Evolutionary conservation across 2,888 invertebrate species (phyloP), one percentile per base, ranked within the genome.

Genomic region (Oligia fasciuncula): DNA sequence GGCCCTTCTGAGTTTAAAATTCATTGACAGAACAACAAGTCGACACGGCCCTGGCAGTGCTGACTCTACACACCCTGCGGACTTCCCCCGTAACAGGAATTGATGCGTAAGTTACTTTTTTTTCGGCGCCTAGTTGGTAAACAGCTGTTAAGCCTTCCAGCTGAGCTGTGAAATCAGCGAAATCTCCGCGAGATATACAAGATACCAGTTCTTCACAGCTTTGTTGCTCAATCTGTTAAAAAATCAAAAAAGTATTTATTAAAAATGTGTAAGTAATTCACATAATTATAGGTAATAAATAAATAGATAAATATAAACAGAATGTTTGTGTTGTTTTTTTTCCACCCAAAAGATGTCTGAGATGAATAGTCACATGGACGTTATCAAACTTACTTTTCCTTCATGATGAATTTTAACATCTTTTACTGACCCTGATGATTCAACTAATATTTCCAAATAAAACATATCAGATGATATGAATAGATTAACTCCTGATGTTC

Each of bases 391-490:
- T 92, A 97, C 97, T 96, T 98, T 98, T 90, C 98, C 98, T 94
- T 99, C 99, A 93, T 99, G 99, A 94, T 99, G 99, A 78, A 99
- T 97, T 93, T 97, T 97, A 0, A 99, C 99, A 97, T 99, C 99
- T 92, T 98, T 98, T 0, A 99, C 98, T 57, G 97, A 97, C 46
- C 99, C 99, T 63, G 97, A 97, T 5, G 98, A 97, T 91, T 99
- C 99, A 76, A 99, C 97, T 76, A 98, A 96, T 90, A 99, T 98
- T 97, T 99, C 99, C 89, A 99, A 97, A 94, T 99, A 99, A 95
- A 99, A 99, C 99, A 99, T 99, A 93, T 99, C 99, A 0, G 99
- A 99, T 65, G 99, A 99, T 94, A 99, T 99, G 93, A 99, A 99
- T 83, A 99, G 97, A 92, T 98, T 98, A 9, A 98, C 98, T 68